Evolutionary conservation across 1,140 invertebrate genomes (phyloP).

Genomic region (Dryas iulia): DNA sequence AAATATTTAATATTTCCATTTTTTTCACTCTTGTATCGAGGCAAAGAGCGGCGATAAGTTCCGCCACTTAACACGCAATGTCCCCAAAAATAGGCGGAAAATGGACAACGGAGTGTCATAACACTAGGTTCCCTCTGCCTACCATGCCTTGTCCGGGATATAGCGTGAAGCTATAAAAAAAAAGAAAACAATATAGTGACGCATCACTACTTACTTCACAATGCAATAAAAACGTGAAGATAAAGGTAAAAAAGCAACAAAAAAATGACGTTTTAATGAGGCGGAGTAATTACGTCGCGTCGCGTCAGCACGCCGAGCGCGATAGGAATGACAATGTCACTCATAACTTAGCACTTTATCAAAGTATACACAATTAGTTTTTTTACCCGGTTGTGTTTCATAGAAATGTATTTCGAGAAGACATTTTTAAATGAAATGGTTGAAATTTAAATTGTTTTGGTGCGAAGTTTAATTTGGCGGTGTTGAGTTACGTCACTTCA

Average conservation of each 20-base stretch:
- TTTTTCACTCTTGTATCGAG: too few relatives aligned
- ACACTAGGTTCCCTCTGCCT: too few relatives aligned
- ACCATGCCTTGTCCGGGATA: neutral
- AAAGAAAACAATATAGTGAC: neutral
- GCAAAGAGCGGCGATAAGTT: too few relatives aligned
- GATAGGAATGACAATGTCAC: neutral
- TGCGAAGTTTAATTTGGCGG: too few relatives aligned
- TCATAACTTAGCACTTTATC: slow-evolving; percentile 22
- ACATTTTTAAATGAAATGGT: too few relatives aligned
- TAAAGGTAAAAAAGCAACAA: neutral
- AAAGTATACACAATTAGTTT: slow-evolving; percentile 20
- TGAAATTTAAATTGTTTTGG: too few relatives aligned
- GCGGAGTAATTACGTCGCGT: slow-evolving; percentile 14
- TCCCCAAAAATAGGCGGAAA: too few relatives aligned
- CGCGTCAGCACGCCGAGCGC: slow-evolving; percentile 9
- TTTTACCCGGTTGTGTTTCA: slow-evolving; percentile 9
- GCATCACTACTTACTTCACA: neutral
- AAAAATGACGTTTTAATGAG: slow-evolving; percentile 13
- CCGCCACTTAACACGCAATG: too few relatives aligned
- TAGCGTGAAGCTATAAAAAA: neutral
- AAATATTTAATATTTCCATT: too few relatives aligned
- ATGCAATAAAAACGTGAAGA: neutral
- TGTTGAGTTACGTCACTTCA: too few relatives aligned
- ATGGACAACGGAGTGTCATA: too few relatives aligned
- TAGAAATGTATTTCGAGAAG: neutral